phyloP scores from a whole-genome alignment of 1,140 invertebrate species.

The Polyergus mexicanus region DNA sequence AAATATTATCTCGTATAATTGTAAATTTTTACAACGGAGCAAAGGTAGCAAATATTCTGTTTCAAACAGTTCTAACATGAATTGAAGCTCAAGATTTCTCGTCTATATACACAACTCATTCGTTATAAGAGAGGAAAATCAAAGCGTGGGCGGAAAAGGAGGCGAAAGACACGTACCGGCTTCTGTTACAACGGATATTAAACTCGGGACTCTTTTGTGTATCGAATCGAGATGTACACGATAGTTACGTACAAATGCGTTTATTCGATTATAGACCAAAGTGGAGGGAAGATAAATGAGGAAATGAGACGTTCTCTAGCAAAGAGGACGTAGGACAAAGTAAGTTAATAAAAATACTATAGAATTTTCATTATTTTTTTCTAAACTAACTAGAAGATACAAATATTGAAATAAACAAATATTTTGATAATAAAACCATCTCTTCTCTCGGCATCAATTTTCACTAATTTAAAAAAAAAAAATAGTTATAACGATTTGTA shows the following conservation, averaged over 20 bases:
- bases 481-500: background rate
- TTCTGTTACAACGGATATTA: slow-evolving; percentile 28
- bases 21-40: background rate
- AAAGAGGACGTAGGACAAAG: background rate
- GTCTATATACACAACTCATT: background rate
- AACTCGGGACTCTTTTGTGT: background rate
- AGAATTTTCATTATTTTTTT: background rate
- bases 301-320: background rate
- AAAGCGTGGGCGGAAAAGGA: background rate
- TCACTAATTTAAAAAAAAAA: background rate
- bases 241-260: background rate
- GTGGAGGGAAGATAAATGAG: slow-evolving; percentile 27
- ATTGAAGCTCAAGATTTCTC: slow-evolving; percentile 1
- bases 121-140: background rate
- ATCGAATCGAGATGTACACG: background rate
- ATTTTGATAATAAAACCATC: background rate
- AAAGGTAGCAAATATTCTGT: background rate
- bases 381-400: background rate
- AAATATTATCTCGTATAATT: background rate
- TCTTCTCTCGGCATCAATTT: background rate
- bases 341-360: slow-evolving; percentile 6
- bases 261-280: slow-evolving; percentile 47
- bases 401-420: slow-evolving; percentile 8
- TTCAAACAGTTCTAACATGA: background rate
- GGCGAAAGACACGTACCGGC: background rate